These are phyloP conservation scores for Porites lobata DNA, from an alignment of 92 coral and sea anemone species.

Conservation along the genomic window DNA sequence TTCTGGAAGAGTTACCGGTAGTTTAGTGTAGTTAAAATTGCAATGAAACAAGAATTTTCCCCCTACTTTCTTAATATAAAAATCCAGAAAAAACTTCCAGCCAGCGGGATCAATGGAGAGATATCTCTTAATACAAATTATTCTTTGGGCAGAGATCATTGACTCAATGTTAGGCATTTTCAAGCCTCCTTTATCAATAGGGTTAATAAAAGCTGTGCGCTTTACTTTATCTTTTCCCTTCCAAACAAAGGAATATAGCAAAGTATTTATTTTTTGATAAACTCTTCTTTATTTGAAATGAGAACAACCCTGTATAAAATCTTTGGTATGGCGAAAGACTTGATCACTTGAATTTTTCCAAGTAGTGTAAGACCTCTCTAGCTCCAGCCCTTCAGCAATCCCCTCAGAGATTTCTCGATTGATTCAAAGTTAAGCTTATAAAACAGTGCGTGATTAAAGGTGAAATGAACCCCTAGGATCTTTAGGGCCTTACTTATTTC, in stretches of 20 bases:
- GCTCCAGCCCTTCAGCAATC: neutral
- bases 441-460: neutral
- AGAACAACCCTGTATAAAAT: neutral
- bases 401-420: neutral
- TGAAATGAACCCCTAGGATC: too few relatives aligned
- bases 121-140: slow-evolving; percentile 35
- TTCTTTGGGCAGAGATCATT: slow-evolving; percentile 7
- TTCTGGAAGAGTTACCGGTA: too few relatives aligned
- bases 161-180: slow-evolving; percentile 36
- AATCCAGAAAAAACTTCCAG: slow-evolving; percentile 38
- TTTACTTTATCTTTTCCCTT: slow-evolving; percentile 49
- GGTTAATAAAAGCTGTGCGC: slow-evolving; percentile 17
- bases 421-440: neutral
- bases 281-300: neutral
- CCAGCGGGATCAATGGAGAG: neutral
- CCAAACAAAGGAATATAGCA: neutral
- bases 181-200: slow-evolving; percentile 5
- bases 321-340: neutral
- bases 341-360: neutral
- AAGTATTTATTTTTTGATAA: neutral
- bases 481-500: too few relatives aligned
- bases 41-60: too few relatives aligned
- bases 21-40: too few relatives aligned
- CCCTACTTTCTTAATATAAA: slow-evolving; percentile 35
- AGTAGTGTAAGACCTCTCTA: neutral